Evolutionary conservation across 2,888 invertebrate species (phyloP), one percentile per base, ranked within the genome.

Genomic region (Mycalesis mineus): DNA sequence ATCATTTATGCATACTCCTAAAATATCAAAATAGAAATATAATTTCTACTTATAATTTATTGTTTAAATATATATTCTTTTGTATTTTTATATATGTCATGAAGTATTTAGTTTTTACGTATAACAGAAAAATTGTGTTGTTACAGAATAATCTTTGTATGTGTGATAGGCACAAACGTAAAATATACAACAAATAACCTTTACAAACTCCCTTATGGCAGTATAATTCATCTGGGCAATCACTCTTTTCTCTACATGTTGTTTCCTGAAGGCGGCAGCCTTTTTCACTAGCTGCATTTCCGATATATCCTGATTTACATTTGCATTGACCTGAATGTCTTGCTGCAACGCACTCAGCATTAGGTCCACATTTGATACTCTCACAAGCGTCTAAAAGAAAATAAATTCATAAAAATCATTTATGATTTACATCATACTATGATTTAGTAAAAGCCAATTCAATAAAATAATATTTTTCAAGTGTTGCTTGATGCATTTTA

Each of bases 201-300:
- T 94, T 94, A 78, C 97, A 97, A 60, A 93, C 85, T 68, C 92
- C 93, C 68, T 93, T 94, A 72, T 95, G 94, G 72, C 97, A 97
- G 74, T 96, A 96, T 42, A 95, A 94, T 73, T 95, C 95, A 57
- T 91, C 84, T 42, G 93, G 92, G 77, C 97, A 97, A 69, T 96
- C 95, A 17, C 90, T 82, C 70, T 93, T 94, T 60, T 92, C 88
- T 58, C 87, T 90, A 75, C 97, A 97, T 57, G 92, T 89, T 56
- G 93, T 91, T 72, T 95, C 93, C 76, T 93, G 93, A 28, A 95
- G 94, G 72, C 91, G 91, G 75, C 97, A 97, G 42, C 96, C 97
- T 62, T 86, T 89, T 47, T 92, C 84, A 78, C 94, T 93, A 61
- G 91, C 91, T 37, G 96, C 92, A 82, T 95, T 93, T 57, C 96